phyloP scores from a whole-genome alignment of 2,113 vertebrate species.

The Halcyon senegalensis region DNA sequence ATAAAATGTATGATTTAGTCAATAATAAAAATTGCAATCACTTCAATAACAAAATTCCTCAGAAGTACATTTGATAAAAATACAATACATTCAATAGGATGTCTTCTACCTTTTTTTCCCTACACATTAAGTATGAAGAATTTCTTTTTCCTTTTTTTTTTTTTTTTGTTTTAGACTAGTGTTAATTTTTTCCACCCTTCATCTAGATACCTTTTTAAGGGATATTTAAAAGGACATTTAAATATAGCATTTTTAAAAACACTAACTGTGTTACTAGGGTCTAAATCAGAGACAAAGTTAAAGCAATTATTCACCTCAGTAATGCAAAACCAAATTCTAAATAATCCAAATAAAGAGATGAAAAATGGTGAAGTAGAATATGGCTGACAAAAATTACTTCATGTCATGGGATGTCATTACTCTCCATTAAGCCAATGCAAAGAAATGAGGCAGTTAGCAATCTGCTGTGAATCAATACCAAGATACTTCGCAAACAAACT shows the following conservation, averaged over 20 bases:
- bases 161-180: neutral
- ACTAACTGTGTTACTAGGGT: neutral
- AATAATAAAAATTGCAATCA: neutral
- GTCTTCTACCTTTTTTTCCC: neutral
- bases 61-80: neutral
- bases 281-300: neutral
- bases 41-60: neutral
- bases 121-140: neutral
- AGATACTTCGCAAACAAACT: constrained; percentile 56
- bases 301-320: neutral
- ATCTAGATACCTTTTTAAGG: neutral
- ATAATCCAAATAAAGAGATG: neutral
- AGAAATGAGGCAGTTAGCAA: constrained; percentile 63
- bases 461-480: constrained; percentile 26
- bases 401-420: constrained; percentile 33
- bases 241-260: neutral
- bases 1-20: neutral
- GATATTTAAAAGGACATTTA: neutral
- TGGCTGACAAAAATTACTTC: constrained; percentile 13
- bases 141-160: neutral
- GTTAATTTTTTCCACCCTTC: neutral
- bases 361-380: neutral
- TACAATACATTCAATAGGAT: neutral
- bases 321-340: neutral
- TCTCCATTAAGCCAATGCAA: constrained; percentile 65